Percentiles rank a stretch among this genome's conserved stretches.
These are phyloP conservation scores for Polyodon spathula DNA, from an alignment of 2,113 vertebrate genomes.

Conservation along the genomic window DNA sequence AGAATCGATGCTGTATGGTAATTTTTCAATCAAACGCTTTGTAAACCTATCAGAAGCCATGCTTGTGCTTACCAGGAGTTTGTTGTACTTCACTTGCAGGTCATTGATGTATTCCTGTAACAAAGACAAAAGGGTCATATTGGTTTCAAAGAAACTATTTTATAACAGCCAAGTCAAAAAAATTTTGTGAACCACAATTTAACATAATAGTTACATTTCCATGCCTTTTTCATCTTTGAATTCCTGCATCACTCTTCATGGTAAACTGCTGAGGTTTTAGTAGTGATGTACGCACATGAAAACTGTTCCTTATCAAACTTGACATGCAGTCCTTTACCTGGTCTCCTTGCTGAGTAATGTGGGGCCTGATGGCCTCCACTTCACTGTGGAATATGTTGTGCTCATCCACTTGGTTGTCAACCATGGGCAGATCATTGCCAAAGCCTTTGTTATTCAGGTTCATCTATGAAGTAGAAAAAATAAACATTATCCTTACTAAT, in stretches of 20 bases:
- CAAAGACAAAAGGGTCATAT: constrained; percentile 12
- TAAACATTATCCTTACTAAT: constrained; percentile 5
- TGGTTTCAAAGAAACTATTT: too few relatives aligned
- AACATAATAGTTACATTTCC: too few relatives aligned
- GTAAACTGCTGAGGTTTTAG: too few relatives aligned
- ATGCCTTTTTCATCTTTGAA: too few relatives aligned
- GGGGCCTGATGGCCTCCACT: constrained; percentile 85
- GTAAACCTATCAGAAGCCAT: too few relatives aligned
- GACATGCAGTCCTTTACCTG: constrained; percentile 49
- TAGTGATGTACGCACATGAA: too few relatives aligned
- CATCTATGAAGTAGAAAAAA: constrained; percentile 43
- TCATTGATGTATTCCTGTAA: constrained; percentile 58
- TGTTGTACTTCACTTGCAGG: constrained; percentile 77
- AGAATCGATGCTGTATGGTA: too few relatives aligned
- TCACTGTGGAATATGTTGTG: constrained; percentile 96
- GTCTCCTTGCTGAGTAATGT: constrained; percentile 58
- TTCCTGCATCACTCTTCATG: too few relatives aligned
- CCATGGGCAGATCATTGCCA: constrained; percentile 74
- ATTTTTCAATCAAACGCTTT: too few relatives aligned
- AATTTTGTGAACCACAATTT: neutral
- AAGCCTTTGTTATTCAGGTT: constrained; percentile 69
- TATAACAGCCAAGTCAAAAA: neutral
- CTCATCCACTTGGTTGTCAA: constrained; percentile 84
- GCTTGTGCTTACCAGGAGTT: constrained; percentile 71
- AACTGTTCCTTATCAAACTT: neutral